Conservation (phyloP, 2,888 invertebrate species). For the Halictus ligatus region DNA sequence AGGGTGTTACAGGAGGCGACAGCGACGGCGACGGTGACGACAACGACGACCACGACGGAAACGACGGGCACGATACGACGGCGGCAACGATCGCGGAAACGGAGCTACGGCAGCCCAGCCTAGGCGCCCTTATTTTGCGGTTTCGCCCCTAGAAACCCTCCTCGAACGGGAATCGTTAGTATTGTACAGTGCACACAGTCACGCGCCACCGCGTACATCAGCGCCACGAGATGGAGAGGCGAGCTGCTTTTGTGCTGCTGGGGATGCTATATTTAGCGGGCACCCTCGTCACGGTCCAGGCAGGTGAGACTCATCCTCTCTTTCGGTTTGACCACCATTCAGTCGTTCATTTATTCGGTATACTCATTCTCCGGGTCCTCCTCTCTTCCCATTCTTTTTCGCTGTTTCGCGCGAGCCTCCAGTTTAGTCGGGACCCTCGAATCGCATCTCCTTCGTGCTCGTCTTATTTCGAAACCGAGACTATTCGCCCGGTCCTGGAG, state of each 20-base stretch:
- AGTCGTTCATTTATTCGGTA: slow-evolving; percentile 43
- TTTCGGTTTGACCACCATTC: slow-evolving; percentile 58
- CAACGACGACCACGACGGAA: slow-evolving; percentile 34
- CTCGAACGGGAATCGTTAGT: slow-evolving; percentile 60
- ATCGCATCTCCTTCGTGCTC: not conserved
- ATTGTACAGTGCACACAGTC: slow-evolving; percentile 68
- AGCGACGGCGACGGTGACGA: slow-evolving; percentile 52
- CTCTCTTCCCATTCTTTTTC: not conserved
- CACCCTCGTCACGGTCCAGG: slow-evolving; percentile 80
- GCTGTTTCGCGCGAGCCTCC: not conserved
- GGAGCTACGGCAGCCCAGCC: slow-evolving; percentile 51
- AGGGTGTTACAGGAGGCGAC: slow-evolving; percentile 50
- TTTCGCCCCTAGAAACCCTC: slow-evolving; percentile 48
- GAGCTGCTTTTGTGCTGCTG: slow-evolving; percentile 79
- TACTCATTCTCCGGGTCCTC: slow-evolving; percentile 22
- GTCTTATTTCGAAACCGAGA: not conserved
- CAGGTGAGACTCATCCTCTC: slow-evolving; percentile 78
- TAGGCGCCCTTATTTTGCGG: slow-evolving; percentile 40
- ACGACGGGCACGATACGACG: slow-evolving; percentile 45
- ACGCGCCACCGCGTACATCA: slow-evolving; percentile 74
- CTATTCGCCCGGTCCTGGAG: not conserved
- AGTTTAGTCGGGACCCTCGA: slow-evolving; percentile 18
- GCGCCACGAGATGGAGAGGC: slow-evolving; percentile 80
- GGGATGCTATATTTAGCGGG: slow-evolving; percentile 83
- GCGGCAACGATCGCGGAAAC: slow-evolving; percentile 49